Evolutionary conservation across 1,140 invertebrate species (phyloP), one percentile per base, ranked within the genome.

Genomic region (Cotesia typhae): DNA sequence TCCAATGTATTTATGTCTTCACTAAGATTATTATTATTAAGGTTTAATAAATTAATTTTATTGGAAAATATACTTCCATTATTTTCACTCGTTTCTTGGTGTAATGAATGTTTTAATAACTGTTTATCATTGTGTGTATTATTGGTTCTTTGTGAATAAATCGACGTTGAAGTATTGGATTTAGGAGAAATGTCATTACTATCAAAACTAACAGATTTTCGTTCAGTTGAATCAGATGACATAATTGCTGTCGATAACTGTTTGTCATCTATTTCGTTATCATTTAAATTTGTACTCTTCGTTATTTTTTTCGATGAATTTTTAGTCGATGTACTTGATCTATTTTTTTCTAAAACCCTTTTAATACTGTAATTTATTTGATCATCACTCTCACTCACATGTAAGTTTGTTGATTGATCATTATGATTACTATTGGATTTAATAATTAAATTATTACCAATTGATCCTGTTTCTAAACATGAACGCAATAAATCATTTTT

Each of bases 1-100:
- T 86, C 84, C 0, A 87, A 68, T 4, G 78, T 84, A 52, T 78
- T 84, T 70, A 87, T 87, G 55, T 87, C 82, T 35, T 87, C 80
- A 59, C 78, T 83, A 4, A 85, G 68, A 51, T 85, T 84, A 53
- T 86, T 83, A 65, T 86, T 86, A 61, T 84, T 82, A 14, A 85
- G 61, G 1, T 83, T 80, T 37, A 85, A 74, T 14, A 76, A 79
- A 41, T 82, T 79, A 9, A 83, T 64, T 53, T 83, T 83, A 55
- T 74, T 76, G 3, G 80, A 78, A 67, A 80, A 80, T 17, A 75
- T 67, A 20, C 67, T 67, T 70, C 52, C 55, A 68, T 61, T 38
- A 52, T 69, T 53, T 47, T 9, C 53, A 35, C 41, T 70, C 51
- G 71, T 17, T 7, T 66, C 38, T 12, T 68, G 17, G 38, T 73